Conservation (phyloP, 2,888 invertebrate genomes). For the Thymelicus sylvestris region DNA sequence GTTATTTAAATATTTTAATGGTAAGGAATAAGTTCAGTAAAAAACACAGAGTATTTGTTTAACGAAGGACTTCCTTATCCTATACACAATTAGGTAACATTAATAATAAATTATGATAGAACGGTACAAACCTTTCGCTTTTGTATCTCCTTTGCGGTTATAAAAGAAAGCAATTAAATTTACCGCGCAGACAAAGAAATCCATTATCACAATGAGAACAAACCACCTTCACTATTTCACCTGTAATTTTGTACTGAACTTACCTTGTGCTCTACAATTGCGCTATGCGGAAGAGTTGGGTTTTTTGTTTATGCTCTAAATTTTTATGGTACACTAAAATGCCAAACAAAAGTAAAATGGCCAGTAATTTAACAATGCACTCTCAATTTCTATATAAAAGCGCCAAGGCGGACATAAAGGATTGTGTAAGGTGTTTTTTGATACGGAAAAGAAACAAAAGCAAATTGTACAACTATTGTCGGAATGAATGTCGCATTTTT, state of each 20-base stretch:
- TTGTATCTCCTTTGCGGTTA: constrained; percentile 52
- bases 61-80: not conserved
- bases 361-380: constrained; percentile 69
- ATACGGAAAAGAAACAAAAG: constrained; percentile 67
- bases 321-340: constrained; percentile 75
- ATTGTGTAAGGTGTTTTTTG: constrained; percentile 79
- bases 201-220: constrained; percentile 72
- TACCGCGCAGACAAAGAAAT: constrained; percentile 65
- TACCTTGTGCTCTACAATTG: constrained; percentile 64
- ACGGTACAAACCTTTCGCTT: constrained; percentile 55
- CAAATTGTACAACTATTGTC: constrained; percentile 70
- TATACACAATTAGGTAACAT: not conserved
- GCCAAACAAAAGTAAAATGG: constrained; percentile 64
- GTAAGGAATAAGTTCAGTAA: too few relatives aligned
- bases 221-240: constrained; percentile 79
- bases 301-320: constrained; percentile 80
- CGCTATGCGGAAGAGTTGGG: constrained; percentile 75
- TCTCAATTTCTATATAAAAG: constrained; percentile 84
- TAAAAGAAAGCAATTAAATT: constrained; percentile 78
- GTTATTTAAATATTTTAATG: too few relatives aligned
- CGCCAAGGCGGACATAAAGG: constrained; percentile 51
- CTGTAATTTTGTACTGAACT: constrained; percentile 78
- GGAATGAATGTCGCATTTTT: constrained; percentile 57
- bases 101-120: constrained; percentile 46
- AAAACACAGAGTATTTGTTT: too few relatives aligned